Conservation (phyloP, 2,797 vertebrate species). For the Acrocephalus scirpaceus region DNA sequence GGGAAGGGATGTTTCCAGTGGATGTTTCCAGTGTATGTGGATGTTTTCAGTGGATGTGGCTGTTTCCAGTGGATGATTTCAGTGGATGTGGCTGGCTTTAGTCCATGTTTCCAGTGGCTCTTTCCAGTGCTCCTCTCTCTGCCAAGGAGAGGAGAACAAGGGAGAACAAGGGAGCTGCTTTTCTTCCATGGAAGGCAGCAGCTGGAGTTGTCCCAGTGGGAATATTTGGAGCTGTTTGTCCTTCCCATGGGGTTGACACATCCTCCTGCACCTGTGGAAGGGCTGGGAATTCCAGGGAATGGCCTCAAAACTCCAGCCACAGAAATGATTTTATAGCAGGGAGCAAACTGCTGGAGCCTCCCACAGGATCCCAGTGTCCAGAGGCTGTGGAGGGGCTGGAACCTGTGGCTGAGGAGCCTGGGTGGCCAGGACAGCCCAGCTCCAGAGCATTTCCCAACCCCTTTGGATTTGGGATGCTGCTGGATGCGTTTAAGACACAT, state of each 20-base stretch:
- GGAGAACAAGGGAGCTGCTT: neutral
- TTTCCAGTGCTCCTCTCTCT: neutral
- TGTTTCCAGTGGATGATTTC: neutral
- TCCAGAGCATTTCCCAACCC: fast-evolving
- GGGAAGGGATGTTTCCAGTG: neutral
- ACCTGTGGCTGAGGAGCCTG: neutral
- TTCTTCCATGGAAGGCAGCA: neutral
- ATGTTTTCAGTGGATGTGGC: neutral
- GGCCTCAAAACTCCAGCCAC: neutral
- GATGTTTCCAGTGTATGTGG: neutral
- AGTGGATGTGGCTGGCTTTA: neutral
- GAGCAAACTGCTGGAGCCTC: neutral
- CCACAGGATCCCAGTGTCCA: neutral
- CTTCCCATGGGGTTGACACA: neutral
- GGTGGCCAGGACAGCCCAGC: neutral
- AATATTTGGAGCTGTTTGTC: neutral
- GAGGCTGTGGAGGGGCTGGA: neutral
- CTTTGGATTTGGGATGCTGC: neutral
- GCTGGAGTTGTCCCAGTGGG: neutral
- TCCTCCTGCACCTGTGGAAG: fast-evolving
- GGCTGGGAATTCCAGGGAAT: neutral
- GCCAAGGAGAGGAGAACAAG: no score
- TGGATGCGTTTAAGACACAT: neutral
- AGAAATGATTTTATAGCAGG: neutral
- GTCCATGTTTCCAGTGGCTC: neutral